Evolutionary conservation across 2,888 invertebrate genomes (phyloP).

Genomic region (Onthophagus sagittarius): DNA sequence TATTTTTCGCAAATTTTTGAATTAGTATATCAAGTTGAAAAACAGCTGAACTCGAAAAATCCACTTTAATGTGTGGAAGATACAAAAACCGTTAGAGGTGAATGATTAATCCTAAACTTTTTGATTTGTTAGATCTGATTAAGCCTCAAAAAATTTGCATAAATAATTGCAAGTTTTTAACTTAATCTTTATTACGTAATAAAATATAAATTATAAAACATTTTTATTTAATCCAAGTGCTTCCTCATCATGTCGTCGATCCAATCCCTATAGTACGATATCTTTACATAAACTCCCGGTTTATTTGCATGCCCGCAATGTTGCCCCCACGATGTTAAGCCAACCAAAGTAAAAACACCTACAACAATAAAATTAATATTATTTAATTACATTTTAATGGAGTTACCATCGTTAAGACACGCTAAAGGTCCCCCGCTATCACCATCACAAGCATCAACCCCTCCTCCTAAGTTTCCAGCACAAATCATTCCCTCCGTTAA

Average conservation of each 20-base stretch:
- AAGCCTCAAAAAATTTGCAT: too few species aligned
- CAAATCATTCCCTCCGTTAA: slow-evolving; percentile 74
- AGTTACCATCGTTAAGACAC: slow-evolving; percentile 59
- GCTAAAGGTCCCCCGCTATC: slow-evolving; percentile 83
- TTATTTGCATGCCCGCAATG: slow-evolving; percentile 70
- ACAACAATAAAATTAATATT: slow-evolving; percentile 26
- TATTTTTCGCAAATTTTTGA: too few species aligned
- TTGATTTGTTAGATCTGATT: too few species aligned
- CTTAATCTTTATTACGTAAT: neutral
- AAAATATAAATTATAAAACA: neutral
- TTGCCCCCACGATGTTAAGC: slow-evolving; percentile 75
- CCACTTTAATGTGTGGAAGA: too few species aligned
- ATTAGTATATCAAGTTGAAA: too few species aligned
- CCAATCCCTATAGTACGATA: slow-evolving; percentile 64
- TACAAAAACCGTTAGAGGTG: too few species aligned
- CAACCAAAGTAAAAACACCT: slow-evolving; percentile 65
- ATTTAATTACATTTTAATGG: neutral
- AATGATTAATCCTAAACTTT: too few species aligned
- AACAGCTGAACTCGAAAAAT: too few species aligned
- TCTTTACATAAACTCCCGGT: slow-evolving; percentile 70
- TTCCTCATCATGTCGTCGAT: slow-evolving; percentile 48
- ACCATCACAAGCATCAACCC: slow-evolving; percentile 77
- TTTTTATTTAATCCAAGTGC: slow-evolving; percentile 7
- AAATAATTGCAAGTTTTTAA: too few species aligned
- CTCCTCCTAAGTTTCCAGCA: slow-evolving; percentile 72